Conservation (phyloP, 2,888 invertebrate species). For the Drosophila eohydei region DNA sequence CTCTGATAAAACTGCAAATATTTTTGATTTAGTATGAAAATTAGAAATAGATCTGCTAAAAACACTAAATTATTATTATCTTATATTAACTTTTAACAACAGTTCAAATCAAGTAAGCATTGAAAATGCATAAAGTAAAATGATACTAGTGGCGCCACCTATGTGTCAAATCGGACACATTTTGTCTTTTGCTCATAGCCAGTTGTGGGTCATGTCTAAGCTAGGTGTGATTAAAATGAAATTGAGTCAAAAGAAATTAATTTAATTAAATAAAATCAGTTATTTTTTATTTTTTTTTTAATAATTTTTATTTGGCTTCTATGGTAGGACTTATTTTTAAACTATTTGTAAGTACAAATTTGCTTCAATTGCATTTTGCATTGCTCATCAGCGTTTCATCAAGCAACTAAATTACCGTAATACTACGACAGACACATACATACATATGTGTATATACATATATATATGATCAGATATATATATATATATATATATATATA, state of each 20-base stretch:
- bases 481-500: constrained; percentile 47
- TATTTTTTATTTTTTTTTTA: constrained; percentile 48
- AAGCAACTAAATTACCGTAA: constrained; percentile 65
- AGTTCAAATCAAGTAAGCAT: neutral
- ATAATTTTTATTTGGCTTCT: constrained; percentile 81
- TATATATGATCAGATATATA: constrained; percentile 14
- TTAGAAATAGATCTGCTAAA: neutral
- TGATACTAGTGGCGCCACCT: neutral
- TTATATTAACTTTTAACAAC: neutral
- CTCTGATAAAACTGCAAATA: neutral
- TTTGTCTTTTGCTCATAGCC: neutral
- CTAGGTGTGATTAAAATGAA: neutral
- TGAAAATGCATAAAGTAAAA: neutral
- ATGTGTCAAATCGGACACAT: neutral
- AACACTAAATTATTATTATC: neutral
- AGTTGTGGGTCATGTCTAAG: neutral
- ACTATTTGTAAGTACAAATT: constrained; percentile 80
- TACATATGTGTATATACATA: constrained; percentile 30
- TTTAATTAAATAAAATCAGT: neutral
- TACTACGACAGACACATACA: constrained; percentile 59
- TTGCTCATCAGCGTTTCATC: constrained; percentile 62
- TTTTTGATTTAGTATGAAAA: too few species aligned
- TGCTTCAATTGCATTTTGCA: constrained; percentile 65
- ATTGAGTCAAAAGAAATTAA: neutral
- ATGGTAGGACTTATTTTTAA: constrained; percentile 77